Evolutionary conservation across 1,140 invertebrate genomes (phyloP), one percentile per base, ranked within the genome.

Genomic region (Meloidogyne hapla): DNA sequence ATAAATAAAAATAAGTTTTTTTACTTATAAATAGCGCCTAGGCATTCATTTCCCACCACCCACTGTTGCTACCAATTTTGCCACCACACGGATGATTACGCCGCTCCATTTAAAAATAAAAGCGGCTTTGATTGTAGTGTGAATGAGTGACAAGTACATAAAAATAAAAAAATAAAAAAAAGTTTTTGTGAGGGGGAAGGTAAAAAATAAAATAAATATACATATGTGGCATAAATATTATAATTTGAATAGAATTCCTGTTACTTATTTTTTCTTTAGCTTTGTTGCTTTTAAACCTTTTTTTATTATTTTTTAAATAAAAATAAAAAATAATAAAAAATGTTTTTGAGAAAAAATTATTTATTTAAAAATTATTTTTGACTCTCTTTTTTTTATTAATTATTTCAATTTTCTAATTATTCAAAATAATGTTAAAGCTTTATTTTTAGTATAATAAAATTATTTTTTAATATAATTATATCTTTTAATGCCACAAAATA

Each of bases 1-100:
- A 33, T 33, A 33, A 33, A 33, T 33, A n/a, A 56, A 56, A n/a
- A 18, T 18, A 18, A 48, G 18, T 56, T 56, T 56, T 56, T 33
- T 33, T 33, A 33, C 33, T 33, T 33, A 33, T 33, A 33, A 33
- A 33, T 56, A 56, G n/a, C 48, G 48, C 48, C 48, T 56, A 56
- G 45, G n/a, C 48, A 56, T 56, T 56, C 48, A 33, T 33, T 13
- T 9, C 48, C 48, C 5, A 18, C 18, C 45, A 48, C 45, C 45
- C 45, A 48, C 45, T 48, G 45, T 48, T 56, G 48, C 48, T 56
- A 56, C 48, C 48, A 56, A 56, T 56, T 56, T 56, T 56, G 48
- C n/a, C 48, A 56, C 48, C 48, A 56, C 48, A 56, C 48, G 18
- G 18, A 56, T 56, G 48, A 56, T 56, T 56, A 56, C 48, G 12